Evolutionary conservation across 2,888 invertebrate species (phyloP).

Genomic region (Panzeria rudis): DNA sequence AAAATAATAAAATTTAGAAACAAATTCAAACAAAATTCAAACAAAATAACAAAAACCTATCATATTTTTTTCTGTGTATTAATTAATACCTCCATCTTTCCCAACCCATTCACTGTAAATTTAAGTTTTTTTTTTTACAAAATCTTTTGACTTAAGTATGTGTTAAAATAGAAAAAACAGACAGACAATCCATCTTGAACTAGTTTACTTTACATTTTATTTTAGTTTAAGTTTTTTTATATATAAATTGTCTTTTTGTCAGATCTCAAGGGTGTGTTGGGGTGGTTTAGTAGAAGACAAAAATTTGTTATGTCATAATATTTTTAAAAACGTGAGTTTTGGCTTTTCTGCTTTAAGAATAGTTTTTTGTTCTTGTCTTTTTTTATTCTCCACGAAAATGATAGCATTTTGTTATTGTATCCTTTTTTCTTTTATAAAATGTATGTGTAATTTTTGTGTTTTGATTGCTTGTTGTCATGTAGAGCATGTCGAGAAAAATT

Average conservation of each 20-base stretch:
- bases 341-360: slow-evolving; percentile 34
- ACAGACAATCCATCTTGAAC: slow-evolving; percentile 30
- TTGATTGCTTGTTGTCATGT: slow-evolving; percentile 66
- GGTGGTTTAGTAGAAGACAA: neutral
- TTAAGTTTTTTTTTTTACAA: too few relatives aligned
- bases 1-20: too few relatives aligned
- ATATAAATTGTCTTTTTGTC: slow-evolving; percentile 45
- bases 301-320: slow-evolving; percentile 36
- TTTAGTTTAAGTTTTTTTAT: neutral
- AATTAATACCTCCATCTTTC: too few relatives aligned
- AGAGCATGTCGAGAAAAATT: slow-evolving; percentile 64
- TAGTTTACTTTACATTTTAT: slow-evolving; percentile 49
- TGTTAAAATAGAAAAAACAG: too few relatives aligned
- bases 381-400: neutral
- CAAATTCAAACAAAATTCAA: too few relatives aligned
- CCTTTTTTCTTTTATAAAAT: slow-evolving; percentile 15
- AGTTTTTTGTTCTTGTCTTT: neutral
- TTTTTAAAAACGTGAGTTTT: slow-evolving; percentile 42
- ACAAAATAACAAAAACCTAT: too few relatives aligned
- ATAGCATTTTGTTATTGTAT: slow-evolving; percentile 18
- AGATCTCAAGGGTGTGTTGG: slow-evolving; percentile 26
- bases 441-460: neutral
- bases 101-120: too few relatives aligned
- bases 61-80: too few relatives aligned
- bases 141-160: too few relatives aligned